Evolutionary conservation across 2,888 invertebrate species (phyloP).

Genomic region (Crepidodera aurea): DNA sequence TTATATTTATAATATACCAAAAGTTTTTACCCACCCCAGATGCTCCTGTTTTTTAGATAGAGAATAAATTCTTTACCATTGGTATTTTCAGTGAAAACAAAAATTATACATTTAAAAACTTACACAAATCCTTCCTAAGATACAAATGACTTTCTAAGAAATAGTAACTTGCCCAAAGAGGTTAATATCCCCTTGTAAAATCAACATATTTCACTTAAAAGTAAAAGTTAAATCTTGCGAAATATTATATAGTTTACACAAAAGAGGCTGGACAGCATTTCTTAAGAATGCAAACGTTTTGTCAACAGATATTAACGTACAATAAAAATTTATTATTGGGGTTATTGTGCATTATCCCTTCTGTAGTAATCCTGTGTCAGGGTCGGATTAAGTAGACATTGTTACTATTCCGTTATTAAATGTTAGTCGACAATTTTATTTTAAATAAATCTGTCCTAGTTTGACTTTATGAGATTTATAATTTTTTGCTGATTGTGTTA

Average conservation of each 20-base stretch:
- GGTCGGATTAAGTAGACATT: not conserved
- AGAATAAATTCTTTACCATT: too few relatives aligned
- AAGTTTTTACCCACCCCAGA: too few relatives aligned
- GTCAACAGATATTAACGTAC: slow-evolving; percentile 13
- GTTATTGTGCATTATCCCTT: not conserved
- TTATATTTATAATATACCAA: too few relatives aligned
- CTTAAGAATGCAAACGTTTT: slow-evolving; percentile 8
- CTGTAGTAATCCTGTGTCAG: not conserved
- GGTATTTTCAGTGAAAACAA: too few relatives aligned
- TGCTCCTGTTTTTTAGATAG: too few relatives aligned
- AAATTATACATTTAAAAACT: too few relatives aligned
- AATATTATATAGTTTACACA: slow-evolving; percentile 6
- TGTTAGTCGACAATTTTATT: too few relatives aligned
- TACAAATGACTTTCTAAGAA: not conserved
- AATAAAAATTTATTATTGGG: not conserved
- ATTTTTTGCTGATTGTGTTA: too few relatives aligned
- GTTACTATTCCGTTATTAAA: too few relatives aligned
- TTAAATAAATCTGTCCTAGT: too few relatives aligned
- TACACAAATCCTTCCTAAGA: not conserved
- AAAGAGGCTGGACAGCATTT: not conserved
- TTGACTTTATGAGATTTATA: too few relatives aligned
- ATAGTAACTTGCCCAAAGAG: too few relatives aligned
- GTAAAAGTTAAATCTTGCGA: slow-evolving; percentile 24
- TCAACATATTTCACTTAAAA: not conserved
- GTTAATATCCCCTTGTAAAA: not conserved